Percentiles rank a stretch among this genome's conserved stretches.
Evolutionary conservation across 2,888 invertebrate genomes (phyloP).

Genomic region (Phasia obesa): DNA sequence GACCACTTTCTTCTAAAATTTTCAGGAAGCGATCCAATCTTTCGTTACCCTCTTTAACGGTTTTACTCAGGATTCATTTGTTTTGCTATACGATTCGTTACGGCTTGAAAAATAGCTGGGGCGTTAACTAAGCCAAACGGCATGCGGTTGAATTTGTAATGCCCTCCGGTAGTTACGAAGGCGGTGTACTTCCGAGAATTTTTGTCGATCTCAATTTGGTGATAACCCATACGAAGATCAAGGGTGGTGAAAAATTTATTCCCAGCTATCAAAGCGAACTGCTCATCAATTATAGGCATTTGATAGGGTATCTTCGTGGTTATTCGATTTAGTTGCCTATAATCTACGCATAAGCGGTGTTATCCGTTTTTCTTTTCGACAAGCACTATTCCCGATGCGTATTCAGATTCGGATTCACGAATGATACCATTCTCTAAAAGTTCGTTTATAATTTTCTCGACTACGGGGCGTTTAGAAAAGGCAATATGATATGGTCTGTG

Average conservation of each 20-base stretch:
- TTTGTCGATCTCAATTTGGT: slow-evolving; percentile 65
- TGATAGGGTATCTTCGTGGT: slow-evolving; percentile 47
- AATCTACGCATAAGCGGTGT: slow-evolving; percentile 69
- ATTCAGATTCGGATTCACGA: too few species aligned
- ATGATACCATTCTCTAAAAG: too few species aligned
- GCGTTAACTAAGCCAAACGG: slow-evolving; percentile 68
- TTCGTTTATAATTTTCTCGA: too few species aligned
- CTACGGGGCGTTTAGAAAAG: too few species aligned
- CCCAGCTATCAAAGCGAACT: slow-evolving; percentile 62
- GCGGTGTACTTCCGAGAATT: slow-evolving; percentile 54
- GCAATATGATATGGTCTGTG: too few species aligned
- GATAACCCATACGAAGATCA: slow-evolving; percentile 62
- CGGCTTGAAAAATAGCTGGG: slow-evolving; percentile 57
- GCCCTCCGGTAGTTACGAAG: slow-evolving; percentile 59
- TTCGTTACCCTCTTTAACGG: too few species aligned
- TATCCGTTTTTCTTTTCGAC: slow-evolving; percentile 71
- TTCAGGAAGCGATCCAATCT: slow-evolving; percentile 33
- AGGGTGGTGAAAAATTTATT: slow-evolving; percentile 62
- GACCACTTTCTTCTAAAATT: slow-evolving; percentile 23
- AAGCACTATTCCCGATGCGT: slow-evolving; percentile 64
- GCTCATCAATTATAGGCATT: slow-evolving; percentile 67
- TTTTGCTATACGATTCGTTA: neutral
- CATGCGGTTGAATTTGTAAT: slow-evolving; percentile 67
- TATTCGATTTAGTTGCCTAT: slow-evolving; percentile 54
- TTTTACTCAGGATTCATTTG: too few species aligned